A percentile compares a stretch with the other conserved stretches of the same genome.
Conservation (phyloP, 2,113 vertebrate genomes). For the Polypterus bichir region DNA sequence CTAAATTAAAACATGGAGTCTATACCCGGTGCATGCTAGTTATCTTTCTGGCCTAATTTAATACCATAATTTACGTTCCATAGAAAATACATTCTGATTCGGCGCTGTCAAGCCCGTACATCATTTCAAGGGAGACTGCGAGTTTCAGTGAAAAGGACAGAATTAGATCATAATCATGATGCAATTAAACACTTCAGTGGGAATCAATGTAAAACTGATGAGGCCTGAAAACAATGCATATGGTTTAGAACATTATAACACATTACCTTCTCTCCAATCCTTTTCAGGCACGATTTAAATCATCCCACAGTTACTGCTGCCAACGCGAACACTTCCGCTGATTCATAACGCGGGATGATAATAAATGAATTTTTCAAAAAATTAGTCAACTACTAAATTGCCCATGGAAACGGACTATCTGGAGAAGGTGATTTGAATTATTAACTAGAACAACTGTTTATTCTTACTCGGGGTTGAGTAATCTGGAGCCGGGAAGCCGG, state of each 20-base stretch:
- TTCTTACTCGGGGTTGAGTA: slow-evolving; percentile 53
- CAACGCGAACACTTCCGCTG: slow-evolving; percentile 75
- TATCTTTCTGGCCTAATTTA: slow-evolving; percentile 71
- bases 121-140: slow-evolving; percentile 94
- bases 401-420: slow-evolving; percentile 98
- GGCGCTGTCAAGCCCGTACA: slow-evolving; percentile 78
- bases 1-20: slow-evolving; percentile 70
- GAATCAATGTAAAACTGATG: slow-evolving; percentile 99
- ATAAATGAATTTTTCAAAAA: slow-evolving; percentile 97
- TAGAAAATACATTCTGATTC: slow-evolving; percentile 73
- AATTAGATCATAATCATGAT: slow-evolving; percentile 99
- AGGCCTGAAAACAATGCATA: slow-evolving; percentile 99
- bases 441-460: slow-evolving; percentile 74
- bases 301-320: slow-evolving; percentile 89
- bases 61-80: slow-evolving; percentile 68
- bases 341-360: slow-evolving; percentile 91
- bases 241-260: slow-evolving; percentile 99
- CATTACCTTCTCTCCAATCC: slow-evolving; percentile 97
- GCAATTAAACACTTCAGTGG: slow-evolving; percentile 99
- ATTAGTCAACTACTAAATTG: slow-evolving; percentile 99
- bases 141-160: slow-evolving; percentile 97
- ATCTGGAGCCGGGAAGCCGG: slow-evolving; percentile 18
- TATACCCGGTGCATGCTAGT: slow-evolving; percentile 63
- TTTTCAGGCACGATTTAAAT: slow-evolving; percentile 98
- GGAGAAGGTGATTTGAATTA: slow-evolving; percentile 99